A percentile compares a stretch with the other conserved stretches of the same genome.
phyloP scores from a whole-genome alignment of 2,888 invertebrate species.

The Thymelicus lineola region DNA sequence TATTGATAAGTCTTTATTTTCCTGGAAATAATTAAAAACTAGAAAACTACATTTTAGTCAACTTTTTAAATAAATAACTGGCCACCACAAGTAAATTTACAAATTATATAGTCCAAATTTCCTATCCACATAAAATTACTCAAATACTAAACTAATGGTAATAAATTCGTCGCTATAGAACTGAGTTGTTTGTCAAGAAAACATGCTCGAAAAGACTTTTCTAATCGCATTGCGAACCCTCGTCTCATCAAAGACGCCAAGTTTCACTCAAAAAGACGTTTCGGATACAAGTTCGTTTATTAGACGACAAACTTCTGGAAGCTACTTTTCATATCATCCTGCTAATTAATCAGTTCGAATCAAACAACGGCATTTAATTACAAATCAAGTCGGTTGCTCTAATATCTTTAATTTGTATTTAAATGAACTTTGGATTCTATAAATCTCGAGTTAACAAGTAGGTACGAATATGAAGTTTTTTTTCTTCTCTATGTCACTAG shows the following conservation, averaged over 20 bases:
- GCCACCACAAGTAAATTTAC: background rate
- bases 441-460: too few species aligned
- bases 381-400: conserved; percentile 55
- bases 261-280: conserved; percentile 76
- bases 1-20: too few species aligned
- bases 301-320: conserved; percentile 66
- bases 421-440: too few species aligned
- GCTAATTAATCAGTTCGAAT: conserved; percentile 79
- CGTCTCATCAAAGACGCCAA: conserved; percentile 69
- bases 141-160: conserved; percentile 15
- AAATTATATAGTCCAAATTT: background rate
- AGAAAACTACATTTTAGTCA: too few species aligned
- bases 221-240: conserved; percentile 65
- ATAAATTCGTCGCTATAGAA: conserved; percentile 38
- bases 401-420: conserved; percentile 60
- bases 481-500: too few species aligned
- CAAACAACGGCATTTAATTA: conserved; percentile 76
- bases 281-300: conserved; percentile 74
- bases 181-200: conserved; percentile 44
- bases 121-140: conserved; percentile 16
- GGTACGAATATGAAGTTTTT: too few species aligned
- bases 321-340: conserved; percentile 75
- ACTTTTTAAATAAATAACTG: too few species aligned
- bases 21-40: too few species aligned
- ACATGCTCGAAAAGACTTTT: conserved; percentile 48